Evolutionary conservation across 1,140 invertebrate species (phyloP), one percentile per base, ranked within the genome.

Genomic region (Conus ventricosus): DNA sequence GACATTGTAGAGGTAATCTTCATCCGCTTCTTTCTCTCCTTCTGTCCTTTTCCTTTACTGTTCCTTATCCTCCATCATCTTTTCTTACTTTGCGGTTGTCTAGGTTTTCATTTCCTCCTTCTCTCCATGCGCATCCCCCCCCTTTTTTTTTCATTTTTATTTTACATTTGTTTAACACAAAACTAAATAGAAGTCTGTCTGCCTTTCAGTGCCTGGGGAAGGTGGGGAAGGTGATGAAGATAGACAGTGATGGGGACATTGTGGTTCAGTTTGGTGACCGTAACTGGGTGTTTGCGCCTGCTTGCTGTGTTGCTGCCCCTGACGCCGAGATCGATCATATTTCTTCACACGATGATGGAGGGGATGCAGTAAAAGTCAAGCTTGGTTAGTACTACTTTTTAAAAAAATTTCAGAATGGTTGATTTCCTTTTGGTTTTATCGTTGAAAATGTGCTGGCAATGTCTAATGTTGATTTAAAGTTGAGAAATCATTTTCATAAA

Each of bases 161-260:
- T 39, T 39, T 39, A 39, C 39, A 39, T 39, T 39, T 39, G 39
- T 39, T 39, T 39, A 39, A 39, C 39, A 39, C 39, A 39, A 39
- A 39, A 39, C 39, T 39, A 39, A 39, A 39, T 39, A 39, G 39
- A 39, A 39, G 39, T 39, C 39, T 63, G 11, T 63, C 60, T 63
- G 11, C 4, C 60, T 63, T 20, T 11, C 53, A 93, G 92, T 85
- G 85, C 6, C 63, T 92, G 5, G 91, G 91, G 5, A 89, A 90
- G 78, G 89, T 91, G 17, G 92, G 91, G 11, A 89, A 91, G 78
- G 90, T 93, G 17, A 90, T 91, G 20, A 91, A 91, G 84, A 89
- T 92, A 15, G 92, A 93, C 75, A 89, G 87, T 15, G 92, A 93
- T 87, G 92, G 92, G 8, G 92, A 93, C 82, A 88, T 92, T 15